These are phyloP conservation scores for Napeogenes inachia DNA, from an alignment of 2,888 invertebrate species.

Conservation along the genomic window DNA sequence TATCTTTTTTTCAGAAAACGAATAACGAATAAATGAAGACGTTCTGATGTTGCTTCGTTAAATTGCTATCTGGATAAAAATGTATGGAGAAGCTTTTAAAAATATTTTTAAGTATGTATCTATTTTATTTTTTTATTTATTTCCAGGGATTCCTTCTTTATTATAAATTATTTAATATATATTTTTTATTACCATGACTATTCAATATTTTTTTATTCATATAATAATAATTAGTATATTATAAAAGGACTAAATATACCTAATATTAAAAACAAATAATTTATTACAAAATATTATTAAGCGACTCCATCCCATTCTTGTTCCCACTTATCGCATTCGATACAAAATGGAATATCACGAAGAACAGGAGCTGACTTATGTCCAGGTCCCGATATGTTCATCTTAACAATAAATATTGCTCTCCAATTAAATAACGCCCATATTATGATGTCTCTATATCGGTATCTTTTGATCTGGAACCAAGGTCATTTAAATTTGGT, in stretches of 20 bases:
- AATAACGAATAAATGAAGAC: constrained; percentile 73
- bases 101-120: background rate
- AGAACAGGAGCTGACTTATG: constrained; percentile 73
- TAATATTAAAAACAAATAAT: no score
- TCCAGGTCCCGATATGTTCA: constrained; percentile 71
- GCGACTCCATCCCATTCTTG: constrained; percentile 38
- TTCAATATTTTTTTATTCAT: no score
- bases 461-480: constrained; percentile 1
- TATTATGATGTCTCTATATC: constrained; percentile 21
- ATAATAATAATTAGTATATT: no score
- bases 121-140: background rate
- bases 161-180: no score
- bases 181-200: no score
- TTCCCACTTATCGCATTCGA: constrained; percentile 68
- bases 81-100: constrained; percentile 21
- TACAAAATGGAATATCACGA: constrained; percentile 74
- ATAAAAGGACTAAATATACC: no score
- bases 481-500: background rate
- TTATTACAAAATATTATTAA: no score
- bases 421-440: constrained; percentile 62
- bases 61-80: constrained; percentile 61
- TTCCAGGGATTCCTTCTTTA: no score
- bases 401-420: constrained; percentile 74
- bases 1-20: constrained; percentile 52
- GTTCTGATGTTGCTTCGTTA: constrained; percentile 73